phyloP scores from a whole-genome alignment of 2,113 vertebrate species.

The Cacatua alba region DNA sequence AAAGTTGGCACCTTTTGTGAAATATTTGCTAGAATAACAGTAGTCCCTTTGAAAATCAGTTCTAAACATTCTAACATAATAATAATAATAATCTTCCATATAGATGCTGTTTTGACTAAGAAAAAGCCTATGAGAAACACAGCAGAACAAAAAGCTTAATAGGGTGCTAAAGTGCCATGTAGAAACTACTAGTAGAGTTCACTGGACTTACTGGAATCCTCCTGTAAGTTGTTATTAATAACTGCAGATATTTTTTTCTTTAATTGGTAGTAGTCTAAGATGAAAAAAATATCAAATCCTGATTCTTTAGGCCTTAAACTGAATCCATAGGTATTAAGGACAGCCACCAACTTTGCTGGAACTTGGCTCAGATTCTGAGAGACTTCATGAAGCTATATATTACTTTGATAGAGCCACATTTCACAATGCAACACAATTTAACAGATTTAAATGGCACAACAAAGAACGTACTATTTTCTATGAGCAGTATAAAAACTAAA shows the following conservation, averaged over 20 bases:
- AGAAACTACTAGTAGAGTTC: background rate
- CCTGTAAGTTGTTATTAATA: background rate
- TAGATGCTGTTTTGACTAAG: background rate
- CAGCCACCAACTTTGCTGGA: background rate
- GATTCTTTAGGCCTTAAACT: background rate
- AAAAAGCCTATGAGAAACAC: background rate
- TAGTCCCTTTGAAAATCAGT: background rate
- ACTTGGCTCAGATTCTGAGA: background rate
- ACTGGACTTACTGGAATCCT: background rate
- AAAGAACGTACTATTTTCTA: slow-evolving; percentile 23
- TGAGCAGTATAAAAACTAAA: slow-evolving; percentile 18
- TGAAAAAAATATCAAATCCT: background rate
- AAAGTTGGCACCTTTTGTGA: background rate
- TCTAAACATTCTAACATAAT: background rate
- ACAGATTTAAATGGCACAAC: slow-evolving; percentile 61
- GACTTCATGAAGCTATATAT: background rate
- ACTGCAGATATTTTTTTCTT: background rate
- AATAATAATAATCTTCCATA: background rate
- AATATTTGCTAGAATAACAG: background rate
- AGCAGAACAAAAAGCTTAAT: background rate
- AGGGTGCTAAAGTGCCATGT: background rate
- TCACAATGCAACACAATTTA: slow-evolving; percentile 36
- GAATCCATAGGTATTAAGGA: background rate
- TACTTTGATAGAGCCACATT: slow-evolving; percentile 43
- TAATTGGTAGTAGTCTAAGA: background rate